Evolutionary conservation across 2,113 vertebrate species (phyloP).

Genomic region (Istiophorus platypterus): DNA sequence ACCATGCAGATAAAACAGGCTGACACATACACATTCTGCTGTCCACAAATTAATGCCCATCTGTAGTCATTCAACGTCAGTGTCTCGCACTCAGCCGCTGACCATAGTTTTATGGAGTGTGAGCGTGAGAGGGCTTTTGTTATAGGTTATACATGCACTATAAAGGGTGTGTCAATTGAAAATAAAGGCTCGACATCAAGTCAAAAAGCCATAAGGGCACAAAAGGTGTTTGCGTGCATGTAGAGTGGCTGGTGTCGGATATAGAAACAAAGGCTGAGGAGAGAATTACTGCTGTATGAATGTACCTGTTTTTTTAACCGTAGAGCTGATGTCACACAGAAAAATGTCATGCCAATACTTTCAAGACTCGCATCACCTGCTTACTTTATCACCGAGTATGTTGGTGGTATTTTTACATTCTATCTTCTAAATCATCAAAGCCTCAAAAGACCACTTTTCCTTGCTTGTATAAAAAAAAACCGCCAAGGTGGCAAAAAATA

Average conservation of each 20-base stretch:
- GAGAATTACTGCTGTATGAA: background rate
- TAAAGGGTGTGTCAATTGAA: conserved; percentile 6
- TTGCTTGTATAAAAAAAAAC: background rate
- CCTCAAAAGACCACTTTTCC: conserved; percentile 15
- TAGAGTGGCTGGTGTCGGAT: conserved; percentile 1
- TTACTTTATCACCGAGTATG: background rate
- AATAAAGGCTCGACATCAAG: conserved; percentile 8
- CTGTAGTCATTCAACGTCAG: background rate
- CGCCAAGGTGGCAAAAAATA: conserved; percentile 26
- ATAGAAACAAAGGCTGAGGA: background rate
- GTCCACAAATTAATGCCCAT: conserved; percentile 38
- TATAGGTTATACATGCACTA: background rate
- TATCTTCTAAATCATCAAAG: conserved; percentile 23
- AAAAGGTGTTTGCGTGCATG: conserved; percentile 4
- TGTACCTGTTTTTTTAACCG: background rate
- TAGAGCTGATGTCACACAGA: conserved; percentile 7
- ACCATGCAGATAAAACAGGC: conserved; percentile 50
- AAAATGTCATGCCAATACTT: conserved; percentile 27
- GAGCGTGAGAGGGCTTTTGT: background rate
- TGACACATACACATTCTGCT: conserved; percentile 17
- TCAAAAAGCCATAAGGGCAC: conserved; percentile 39
- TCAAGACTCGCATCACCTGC: conserved; percentile 8
- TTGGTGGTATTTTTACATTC: conserved; percentile 13
- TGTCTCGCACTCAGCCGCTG: background rate
- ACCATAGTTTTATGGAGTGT: background rate